Percentiles rank a stretch among this genome's conserved stretches.
phyloP scores from a whole-genome alignment of 2,113 vertebrate species.

The Hippocampus zosterae region DNA sequence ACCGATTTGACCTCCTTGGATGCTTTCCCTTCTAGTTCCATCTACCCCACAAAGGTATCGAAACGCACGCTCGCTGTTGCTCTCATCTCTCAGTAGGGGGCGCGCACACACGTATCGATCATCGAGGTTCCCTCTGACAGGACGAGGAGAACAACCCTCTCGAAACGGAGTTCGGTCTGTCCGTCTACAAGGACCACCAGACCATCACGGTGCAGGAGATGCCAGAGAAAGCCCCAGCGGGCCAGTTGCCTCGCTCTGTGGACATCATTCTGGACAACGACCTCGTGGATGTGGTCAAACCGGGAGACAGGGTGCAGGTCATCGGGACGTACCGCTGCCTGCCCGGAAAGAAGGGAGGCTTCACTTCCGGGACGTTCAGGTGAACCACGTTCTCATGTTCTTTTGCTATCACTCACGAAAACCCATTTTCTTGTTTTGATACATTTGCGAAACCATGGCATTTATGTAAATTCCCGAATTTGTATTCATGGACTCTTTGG shows the following conservation, averaged over 20 bases:
- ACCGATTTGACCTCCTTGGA: slow-evolving; percentile 91
- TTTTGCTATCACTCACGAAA: not conserved
- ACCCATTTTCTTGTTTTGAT: not conserved
- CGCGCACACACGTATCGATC: not conserved
- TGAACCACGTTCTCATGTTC: slow-evolving; percentile 37
- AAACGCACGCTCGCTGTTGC: not conserved
- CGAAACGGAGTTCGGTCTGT: slow-evolving; percentile 94
- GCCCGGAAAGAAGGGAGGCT: slow-evolving; percentile 91
- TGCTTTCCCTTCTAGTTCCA: slow-evolving; percentile 85
- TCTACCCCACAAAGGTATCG: slow-evolving; percentile 94
- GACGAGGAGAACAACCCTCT: slow-evolving; percentile 97
- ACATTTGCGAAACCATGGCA: not conserved
- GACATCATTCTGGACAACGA: slow-evolving; percentile 94
- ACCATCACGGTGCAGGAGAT: slow-evolving; percentile 97
- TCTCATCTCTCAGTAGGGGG: not conserved
- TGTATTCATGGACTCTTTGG: not conserved
- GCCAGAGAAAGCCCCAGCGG: slow-evolving; percentile 95
- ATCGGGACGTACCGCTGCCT: slow-evolving; percentile 93
- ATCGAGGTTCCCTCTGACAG: slow-evolving; percentile 49
- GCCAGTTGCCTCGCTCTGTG: slow-evolving; percentile 94
- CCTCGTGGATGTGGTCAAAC: slow-evolving; percentile 88
- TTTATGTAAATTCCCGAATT: too few relatives aligned
- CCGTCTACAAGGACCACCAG: slow-evolving; percentile 93
- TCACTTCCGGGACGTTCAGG: slow-evolving; percentile 95
- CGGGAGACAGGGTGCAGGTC: slow-evolving; percentile 89